A percentile compares a stretch with the other conserved stretches of the same genome.
These are phyloP conservation scores for Nebria ingens DNA, from an alignment of 1,140 invertebrate species.

Conservation along the genomic window DNA sequence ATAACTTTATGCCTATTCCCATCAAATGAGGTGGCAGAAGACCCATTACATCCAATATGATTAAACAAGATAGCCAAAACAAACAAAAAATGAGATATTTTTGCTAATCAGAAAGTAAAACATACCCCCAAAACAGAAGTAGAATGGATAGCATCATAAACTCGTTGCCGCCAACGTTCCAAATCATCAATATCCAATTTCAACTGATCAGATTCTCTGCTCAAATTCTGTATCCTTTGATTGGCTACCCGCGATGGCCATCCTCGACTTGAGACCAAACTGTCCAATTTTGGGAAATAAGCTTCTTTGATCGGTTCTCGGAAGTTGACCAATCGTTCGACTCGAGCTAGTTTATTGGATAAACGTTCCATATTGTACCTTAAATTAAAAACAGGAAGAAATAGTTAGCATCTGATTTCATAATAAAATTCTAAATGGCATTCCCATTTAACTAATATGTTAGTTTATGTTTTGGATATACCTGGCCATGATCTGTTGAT, in stretches of 20 bases:
- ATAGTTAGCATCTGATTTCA: background rate
- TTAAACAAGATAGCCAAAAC: too few species aligned
- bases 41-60: too few species aligned
- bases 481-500: constrained; percentile 59
- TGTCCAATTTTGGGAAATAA: constrained; percentile 65
- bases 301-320: constrained; percentile 52
- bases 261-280: constrained; percentile 47
- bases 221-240: constrained; percentile 48
- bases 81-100: background rate
- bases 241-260: constrained; percentile 52
- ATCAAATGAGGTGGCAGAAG: too few species aligned
- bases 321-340: constrained; percentile 47
- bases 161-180: constrained; percentile 63
- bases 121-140: constrained; percentile 47
- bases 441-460: constrained; percentile 14
- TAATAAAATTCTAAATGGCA: background rate
- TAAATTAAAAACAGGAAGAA: constrained; percentile 18
- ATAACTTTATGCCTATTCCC: too few species aligned
- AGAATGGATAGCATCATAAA: constrained; percentile 61
- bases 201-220: constrained; percentile 54
- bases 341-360: constrained; percentile 46
- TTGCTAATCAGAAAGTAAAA: constrained; percentile 13
- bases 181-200: constrained; percentile 55
- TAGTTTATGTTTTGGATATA: constrained; percentile 23
- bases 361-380: constrained; percentile 63